Evolutionary conservation across 2,113 vertebrate genomes (phyloP).

Genomic region (Phalacrocorax pelagicus): DNA sequence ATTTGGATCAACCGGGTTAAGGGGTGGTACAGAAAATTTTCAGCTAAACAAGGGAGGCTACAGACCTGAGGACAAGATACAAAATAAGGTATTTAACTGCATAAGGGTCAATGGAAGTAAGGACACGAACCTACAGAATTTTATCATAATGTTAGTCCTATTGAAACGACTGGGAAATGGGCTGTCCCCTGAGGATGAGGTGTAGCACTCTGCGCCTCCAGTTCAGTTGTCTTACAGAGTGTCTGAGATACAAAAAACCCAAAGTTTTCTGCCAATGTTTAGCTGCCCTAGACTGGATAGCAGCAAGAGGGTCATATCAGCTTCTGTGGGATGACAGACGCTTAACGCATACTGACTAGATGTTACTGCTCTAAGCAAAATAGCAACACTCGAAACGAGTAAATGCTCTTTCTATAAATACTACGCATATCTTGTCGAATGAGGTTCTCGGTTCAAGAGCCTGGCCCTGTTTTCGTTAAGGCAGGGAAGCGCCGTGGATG

Average conservation of each 20-base stretch:
- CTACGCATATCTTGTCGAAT: accelerated
- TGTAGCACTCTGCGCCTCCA: background rate
- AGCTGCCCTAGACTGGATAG: background rate
- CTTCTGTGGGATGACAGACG: background rate
- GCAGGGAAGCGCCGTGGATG: background rate
- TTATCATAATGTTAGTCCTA: background rate
- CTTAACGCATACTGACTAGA: background rate
- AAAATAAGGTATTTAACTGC: background rate
- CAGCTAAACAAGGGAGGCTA: background rate
- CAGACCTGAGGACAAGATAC: background rate
- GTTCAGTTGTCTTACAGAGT: background rate
- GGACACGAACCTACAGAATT: background rate
- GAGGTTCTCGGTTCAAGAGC: background rate
- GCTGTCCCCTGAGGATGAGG: background rate
- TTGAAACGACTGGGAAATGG: background rate
- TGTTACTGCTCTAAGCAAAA: background rate
- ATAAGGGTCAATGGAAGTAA: background rate
- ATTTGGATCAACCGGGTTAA: background rate
- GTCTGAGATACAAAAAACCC: background rate
- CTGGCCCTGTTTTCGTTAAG: accelerated
- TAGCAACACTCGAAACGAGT: background rate
- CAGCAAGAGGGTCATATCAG: background rate
- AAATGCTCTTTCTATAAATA: background rate
- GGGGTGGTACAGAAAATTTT: background rate
- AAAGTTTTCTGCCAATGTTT: background rate